Evolutionary conservation across 1,140 invertebrate genomes (phyloP).

Genomic region (Apis cerana): DNA sequence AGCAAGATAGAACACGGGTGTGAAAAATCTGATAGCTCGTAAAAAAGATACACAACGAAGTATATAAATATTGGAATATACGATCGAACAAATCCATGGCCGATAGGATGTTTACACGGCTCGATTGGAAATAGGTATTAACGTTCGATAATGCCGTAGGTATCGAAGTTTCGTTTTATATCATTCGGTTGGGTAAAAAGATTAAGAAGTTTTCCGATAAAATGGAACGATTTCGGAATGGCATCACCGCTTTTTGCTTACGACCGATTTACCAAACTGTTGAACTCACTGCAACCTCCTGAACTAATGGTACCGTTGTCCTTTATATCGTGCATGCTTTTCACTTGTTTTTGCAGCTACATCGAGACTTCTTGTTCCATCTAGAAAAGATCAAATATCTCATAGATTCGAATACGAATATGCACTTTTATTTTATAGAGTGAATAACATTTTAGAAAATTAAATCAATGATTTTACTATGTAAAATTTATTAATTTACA

Average conservation of each 20-base stretch:
- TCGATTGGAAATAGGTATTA: not conserved
- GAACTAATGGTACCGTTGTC: too few species aligned
- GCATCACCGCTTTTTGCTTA: not conserved
- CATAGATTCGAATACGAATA: too few species aligned
- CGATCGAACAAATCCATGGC: not conserved
- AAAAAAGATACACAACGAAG: not conserved
- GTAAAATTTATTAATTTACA: too few species aligned
- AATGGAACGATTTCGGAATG: not conserved
- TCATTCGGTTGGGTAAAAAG: not conserved
- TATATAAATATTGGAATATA: not conserved
- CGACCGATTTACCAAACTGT: not conserved
- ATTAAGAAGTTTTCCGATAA: not conserved
- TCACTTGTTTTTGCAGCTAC: too few species aligned
- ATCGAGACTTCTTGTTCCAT: too few species aligned
- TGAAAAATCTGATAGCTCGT: not conserved
- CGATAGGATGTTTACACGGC: not conserved
- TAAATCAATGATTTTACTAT: too few species aligned
- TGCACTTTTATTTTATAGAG: too few species aligned
- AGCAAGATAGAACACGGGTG: not conserved
- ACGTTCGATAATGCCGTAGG: not conserved
- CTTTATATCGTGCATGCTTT: too few species aligned
- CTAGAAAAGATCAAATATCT: too few species aligned
- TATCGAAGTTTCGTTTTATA: not conserved
- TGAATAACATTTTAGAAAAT: too few species aligned
- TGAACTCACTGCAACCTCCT: not conserved